phyloP scores from a whole-genome alignment of 2,888 invertebrate genomes.

The Andrena trimmerana region DNA sequence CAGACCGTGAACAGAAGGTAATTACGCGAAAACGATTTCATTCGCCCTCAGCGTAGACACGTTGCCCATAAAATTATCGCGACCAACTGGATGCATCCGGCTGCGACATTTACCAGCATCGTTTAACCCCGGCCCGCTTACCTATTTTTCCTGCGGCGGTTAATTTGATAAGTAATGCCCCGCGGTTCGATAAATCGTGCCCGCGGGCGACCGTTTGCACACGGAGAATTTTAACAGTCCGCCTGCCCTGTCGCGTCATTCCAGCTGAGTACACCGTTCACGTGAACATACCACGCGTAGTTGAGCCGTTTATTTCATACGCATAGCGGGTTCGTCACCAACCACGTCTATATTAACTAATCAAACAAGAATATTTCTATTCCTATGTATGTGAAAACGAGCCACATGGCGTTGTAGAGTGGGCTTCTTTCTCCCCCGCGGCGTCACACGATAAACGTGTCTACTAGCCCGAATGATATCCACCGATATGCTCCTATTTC shows the following conservation, averaged over 20 bases:
- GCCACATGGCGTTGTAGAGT: background rate
- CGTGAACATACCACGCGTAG: slow-evolving; percentile 39
- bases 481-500: background rate
- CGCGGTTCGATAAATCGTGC: slow-evolving; percentile 57
- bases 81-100: slow-evolving; percentile 15
- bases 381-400: background rate
- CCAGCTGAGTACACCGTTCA: slow-evolving; percentile 45
- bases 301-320: slow-evolving; percentile 53
- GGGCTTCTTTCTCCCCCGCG: background rate
- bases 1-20: slow-evolving; percentile 5
- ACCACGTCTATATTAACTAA: slow-evolving; percentile 29
- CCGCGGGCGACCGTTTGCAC: slow-evolving; percentile 40
- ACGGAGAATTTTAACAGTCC: slow-evolving; percentile 52
- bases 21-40: slow-evolving; percentile 31
- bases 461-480: background rate
- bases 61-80: slow-evolving; percentile 48
- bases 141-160: slow-evolving; percentile 58
- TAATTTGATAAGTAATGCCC: slow-evolving; percentile 65
- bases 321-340: slow-evolving; percentile 43
- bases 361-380: background rate
- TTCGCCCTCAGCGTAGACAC: background rate
- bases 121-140: slow-evolving; percentile 50
- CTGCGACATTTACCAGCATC: slow-evolving; percentile 31
- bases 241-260: slow-evolving; percentile 39
- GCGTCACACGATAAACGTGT: background rate